Evolutionary conservation across 2,888 invertebrate genomes (phyloP), one percentile per base, ranked within the genome.

Genomic region (Pyrocoelia pectoralis): DNA sequence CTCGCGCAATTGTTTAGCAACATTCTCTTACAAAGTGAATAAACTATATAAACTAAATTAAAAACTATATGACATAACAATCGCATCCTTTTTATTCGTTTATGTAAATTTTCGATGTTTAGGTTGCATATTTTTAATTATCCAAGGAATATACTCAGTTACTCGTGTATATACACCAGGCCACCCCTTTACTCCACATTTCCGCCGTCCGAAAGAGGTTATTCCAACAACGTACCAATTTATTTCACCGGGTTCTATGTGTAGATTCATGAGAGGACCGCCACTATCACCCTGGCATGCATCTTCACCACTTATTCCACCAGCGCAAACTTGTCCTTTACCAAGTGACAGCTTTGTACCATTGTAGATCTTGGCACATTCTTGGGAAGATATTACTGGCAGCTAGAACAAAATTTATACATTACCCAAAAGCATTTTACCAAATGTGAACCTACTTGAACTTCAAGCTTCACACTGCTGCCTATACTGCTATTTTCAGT

Each of bases 271-370:
- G 1, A 89, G 78, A 0, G 89, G 87, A 0, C 89, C 89, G 5
- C 89, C 89, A 52, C 87, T 87, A 72, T 89, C 88, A 4, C 88
- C 87, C 14, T 83, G 77, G 68, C 89, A 89, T 0, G 88, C 85
- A 74, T 88, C 88, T 48, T 83, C 80, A 1, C 84, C 80, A 70
- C 76, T 75, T 68, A 78, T 77, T 1, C 88, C 88, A 1, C 88
- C 88, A 1, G 87, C 87, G 74, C 89, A 89, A 56, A 89, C 74
- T 73, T 89, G 89, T 0, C 83, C 82, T 1, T 76, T 69, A 18
- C 81, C 80, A 0, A 88, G 72, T 0, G 66, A 70, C 0, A 87
- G 82, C 4, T 77, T 79, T 1, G 82, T 83, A 53, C 73, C 65
- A 6, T 76, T 79, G 77, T 89, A 93, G 0, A 83, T 83, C 0